Conservation (phyloP, 1,140 invertebrate species). For the Zaprionus ghesquierei region DNA sequence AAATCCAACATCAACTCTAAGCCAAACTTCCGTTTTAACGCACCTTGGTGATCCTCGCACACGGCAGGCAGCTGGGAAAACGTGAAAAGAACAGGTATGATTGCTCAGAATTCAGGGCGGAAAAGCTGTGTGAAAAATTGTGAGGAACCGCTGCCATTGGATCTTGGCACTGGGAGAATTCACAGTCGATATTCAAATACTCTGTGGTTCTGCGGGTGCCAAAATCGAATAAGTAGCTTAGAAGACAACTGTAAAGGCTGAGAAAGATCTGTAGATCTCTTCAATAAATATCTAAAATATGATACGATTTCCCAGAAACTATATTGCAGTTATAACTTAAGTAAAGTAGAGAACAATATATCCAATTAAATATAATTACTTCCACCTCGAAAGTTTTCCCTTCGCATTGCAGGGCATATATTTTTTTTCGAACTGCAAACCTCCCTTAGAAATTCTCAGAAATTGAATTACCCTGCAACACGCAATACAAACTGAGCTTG, state of each 20-base stretch:
- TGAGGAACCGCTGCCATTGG: conserved; percentile 33
- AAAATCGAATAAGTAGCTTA: conserved; percentile 56
- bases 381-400: neutral
- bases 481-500: neutral
- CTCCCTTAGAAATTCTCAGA: neutral
- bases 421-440: neutral
- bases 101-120: neutral
- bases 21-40: neutral
- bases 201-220: conserved; percentile 83
- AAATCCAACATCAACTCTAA: neutral
- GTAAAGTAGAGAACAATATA: neutral
- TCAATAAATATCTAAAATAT: no score
- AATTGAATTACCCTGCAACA: neutral
- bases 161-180: conserved; percentile 83
- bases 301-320: no score
- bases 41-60: neutral
- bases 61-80: neutral
- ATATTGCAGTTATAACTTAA: no score
- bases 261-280: neutral
- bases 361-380: neutral
- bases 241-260: neutral
- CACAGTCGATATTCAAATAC: conserved; percentile 74
- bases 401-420: no score
- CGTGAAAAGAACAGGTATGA: neutral
- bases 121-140: neutral